Conservation (phyloP, 2,113 vertebrate species). For the Chascanopsetta lugubris region DNA sequence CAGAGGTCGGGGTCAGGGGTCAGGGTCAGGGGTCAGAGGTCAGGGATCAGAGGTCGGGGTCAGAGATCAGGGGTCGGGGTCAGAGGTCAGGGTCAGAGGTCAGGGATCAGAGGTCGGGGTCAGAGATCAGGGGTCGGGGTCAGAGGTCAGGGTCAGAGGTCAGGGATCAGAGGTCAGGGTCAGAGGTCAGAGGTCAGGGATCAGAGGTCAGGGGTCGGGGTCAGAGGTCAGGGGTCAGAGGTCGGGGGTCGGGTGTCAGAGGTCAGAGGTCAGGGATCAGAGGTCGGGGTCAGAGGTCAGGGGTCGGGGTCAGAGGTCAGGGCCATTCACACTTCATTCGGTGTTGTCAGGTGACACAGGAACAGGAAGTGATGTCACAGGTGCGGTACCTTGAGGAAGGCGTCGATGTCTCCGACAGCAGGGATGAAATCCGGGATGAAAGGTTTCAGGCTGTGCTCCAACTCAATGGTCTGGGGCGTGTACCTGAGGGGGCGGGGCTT, state of each 20-base stretch:
- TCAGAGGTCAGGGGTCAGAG: neutral
- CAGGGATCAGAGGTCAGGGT: neutral
- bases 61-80: neutral
- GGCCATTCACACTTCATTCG: no score
- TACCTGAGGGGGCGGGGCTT: conserved; percentile 81
- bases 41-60: neutral
- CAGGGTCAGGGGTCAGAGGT: neutral
- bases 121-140: neutral
- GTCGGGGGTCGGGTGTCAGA: neutral
- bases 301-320: no score
- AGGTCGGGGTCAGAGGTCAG: no score
- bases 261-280: neutral
- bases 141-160: neutral
- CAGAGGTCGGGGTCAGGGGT: neutral
- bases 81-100: no score
- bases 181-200: no score
- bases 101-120: neutral
- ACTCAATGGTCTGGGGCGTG: conserved; percentile 85
- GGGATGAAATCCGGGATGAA: conserved; percentile 99
- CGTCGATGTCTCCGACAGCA: conserved; percentile 96
- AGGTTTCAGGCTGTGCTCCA: conserved; percentile 93
- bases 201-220: no score
- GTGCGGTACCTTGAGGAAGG: conserved; percentile 90
- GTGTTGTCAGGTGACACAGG: no score
- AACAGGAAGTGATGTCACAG: neutral